Base-by-base conservation (phyloP, 2,888 invertebrate genomes). In the Serripes groenlandicus region DNA sequence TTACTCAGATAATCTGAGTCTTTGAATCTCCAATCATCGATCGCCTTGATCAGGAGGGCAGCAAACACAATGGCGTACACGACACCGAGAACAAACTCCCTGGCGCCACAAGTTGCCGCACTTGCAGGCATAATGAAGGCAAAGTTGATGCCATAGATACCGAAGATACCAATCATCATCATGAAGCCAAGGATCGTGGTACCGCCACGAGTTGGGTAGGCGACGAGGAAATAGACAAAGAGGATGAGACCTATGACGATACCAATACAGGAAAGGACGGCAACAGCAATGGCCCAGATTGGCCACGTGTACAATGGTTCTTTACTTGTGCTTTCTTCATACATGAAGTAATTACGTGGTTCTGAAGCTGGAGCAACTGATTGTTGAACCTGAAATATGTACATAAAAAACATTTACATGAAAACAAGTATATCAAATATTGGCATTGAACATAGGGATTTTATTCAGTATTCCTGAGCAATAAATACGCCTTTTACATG, bases 61-160 rank as follows among this genome's bases (percentile, higher is more conserved):
- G 95, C 93, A 81, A 95, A 94, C 2, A 95, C 93, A 35, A 95
- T 92, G 42, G 94, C 92, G 88, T 95, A 95, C 4, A 95, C 94
- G 3, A 95, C 89, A 4, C 95, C 95, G 88, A 95, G 93, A 30
- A 94, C 89, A 83, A 95, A 94, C 37, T 95, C 82, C 23, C 95
- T 90, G 11, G 93, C 91, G 2, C 93, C 94, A 81, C 95, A 95
- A 0, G 94, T 93, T 4, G 90, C 92, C 23, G 91, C 92, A 0
- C 92, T 92, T 3, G 95, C 94, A n/a, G 92, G 93, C 28, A 94
- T 75, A 76, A 95, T 92, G 92, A 95, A 95, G 37, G 95, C 95
- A 85, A 95, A 95, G 89, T 95, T 95, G 76, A 95, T 91, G 37
- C 92, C 92, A 85, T 94, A 95, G 58, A 95, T 91, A 4, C 94